A percentile compares a stretch with the other conserved stretches of the same genome.
Evolutionary conservation across 2,888 invertebrate species (phyloP).

Genomic region (Operophtera brumata): DNA sequence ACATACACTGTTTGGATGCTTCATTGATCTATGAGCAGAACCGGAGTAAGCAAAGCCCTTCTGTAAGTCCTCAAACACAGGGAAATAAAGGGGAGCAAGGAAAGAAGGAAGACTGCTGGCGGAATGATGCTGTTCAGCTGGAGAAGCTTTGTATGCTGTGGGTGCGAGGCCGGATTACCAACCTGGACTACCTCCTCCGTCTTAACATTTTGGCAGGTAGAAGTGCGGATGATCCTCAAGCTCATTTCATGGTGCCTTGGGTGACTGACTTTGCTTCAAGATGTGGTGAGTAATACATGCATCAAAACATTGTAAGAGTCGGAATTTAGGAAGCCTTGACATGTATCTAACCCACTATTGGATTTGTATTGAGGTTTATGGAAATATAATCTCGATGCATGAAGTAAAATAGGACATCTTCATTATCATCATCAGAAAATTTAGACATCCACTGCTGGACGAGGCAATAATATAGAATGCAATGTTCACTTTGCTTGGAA

Average conservation of each 20-base stretch:
- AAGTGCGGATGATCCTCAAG: constrained; percentile 90
- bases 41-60: constrained; percentile 60
- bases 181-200: constrained; percentile 95
- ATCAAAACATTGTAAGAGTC: no score
- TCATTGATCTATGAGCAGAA: constrained; percentile 70
- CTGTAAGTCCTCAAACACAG: constrained; percentile 32
- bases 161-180: constrained; percentile 92
- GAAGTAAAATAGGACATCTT: no score
- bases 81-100: constrained; percentile 28
- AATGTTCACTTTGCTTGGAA: no score
- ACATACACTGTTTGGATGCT: constrained; percentile 76
- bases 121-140: constrained; percentile 63
- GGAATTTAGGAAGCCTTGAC: background rate
- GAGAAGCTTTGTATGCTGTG: constrained; percentile 86
- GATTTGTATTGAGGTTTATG: no score
- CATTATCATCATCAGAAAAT: no score
- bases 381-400: no score
- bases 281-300: constrained; percentile 78
- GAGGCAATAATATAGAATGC: no score
- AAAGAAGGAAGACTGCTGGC: constrained; percentile 54
- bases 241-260: constrained; percentile 98
- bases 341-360: background rate
- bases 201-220: constrained; percentile 93
- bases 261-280: constrained; percentile 94
- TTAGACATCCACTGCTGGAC: no score